phyloP scores from a whole-genome alignment of 2,113 vertebrate species.

The Hypocryptadius cinnamomeus region DNA sequence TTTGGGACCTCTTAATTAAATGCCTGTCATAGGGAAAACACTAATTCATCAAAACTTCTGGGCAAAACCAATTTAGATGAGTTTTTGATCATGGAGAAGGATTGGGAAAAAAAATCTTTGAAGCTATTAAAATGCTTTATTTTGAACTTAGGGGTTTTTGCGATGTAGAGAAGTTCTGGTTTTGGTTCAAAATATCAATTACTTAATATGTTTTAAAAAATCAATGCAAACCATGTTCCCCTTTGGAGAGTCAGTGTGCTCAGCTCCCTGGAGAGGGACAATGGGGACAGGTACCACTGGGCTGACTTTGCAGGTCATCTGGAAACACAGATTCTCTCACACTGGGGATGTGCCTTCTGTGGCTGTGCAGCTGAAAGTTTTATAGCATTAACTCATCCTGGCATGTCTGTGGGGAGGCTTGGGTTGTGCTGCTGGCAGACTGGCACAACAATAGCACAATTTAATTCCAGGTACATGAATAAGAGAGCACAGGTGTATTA shows the following conservation, averaged over 20 bases:
- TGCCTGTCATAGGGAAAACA: not conserved
- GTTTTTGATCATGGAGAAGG: not conserved
- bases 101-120: not conserved
- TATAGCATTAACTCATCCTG: not conserved
- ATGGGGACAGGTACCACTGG: too few relatives aligned
- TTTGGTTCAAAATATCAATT: not conserved
- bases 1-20: not conserved
- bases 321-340: not conserved
- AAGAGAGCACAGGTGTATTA: not conserved
- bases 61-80: not conserved
- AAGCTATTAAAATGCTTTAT: not conserved
- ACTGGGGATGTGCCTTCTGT: rapidly evolving
- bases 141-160: not conserved
- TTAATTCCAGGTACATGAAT: not conserved
- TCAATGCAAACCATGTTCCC: not conserved
- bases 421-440: not conserved
- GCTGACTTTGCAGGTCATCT: not conserved
- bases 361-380: not conserved
- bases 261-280: not conserved
- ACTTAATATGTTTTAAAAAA: not conserved
- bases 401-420: not conserved
- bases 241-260: not conserved
- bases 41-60: not conserved
- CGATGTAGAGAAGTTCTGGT: not conserved
- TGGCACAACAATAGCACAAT: not conserved